phyloP scores from a whole-genome alignment of 2,113 vertebrate species.

The Scophthalmus maximus region DNA sequence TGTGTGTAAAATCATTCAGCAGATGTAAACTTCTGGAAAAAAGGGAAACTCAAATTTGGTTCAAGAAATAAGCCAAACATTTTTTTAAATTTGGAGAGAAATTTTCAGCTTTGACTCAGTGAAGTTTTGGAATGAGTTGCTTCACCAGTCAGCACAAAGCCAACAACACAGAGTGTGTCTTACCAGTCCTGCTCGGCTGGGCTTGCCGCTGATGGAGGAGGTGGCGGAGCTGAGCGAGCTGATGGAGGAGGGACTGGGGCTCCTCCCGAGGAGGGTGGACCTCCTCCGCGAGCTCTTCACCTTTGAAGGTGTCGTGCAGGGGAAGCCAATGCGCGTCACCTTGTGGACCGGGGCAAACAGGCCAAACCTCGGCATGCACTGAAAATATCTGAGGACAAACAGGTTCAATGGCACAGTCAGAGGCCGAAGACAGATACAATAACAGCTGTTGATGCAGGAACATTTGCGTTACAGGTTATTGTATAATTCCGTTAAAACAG shows the following conservation, averaged over 20 bases:
- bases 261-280: slow-evolving; percentile 89
- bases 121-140: background rate
- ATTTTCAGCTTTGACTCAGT: too few species aligned
- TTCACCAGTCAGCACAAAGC: background rate
- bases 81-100: too few species aligned
- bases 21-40: too few species aligned
- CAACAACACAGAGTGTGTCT: slow-evolving; percentile 30
- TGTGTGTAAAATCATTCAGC: too few species aligned
- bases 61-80: too few species aligned
- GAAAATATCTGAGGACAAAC: slow-evolving; percentile 89
- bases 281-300: slow-evolving; percentile 84
- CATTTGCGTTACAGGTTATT: background rate
- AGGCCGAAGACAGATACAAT: background rate
- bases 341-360: slow-evolving; percentile 98
- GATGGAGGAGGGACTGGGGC: slow-evolving; percentile 94
- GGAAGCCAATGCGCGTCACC: slow-evolving; percentile 97
- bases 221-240: slow-evolving; percentile 96
- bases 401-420: background rate
- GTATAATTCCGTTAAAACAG: background rate
- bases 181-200: slow-evolving; percentile 96
- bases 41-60: too few species aligned
- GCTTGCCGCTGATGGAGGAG: slow-evolving; percentile 95
- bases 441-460: background rate
- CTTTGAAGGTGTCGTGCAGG: slow-evolving; percentile 94
- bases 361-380: slow-evolving; percentile 94